phyloP scores from a whole-genome alignment of 2,888 invertebrate genomes.

The Pyrrhosoma nymphula region DNA sequence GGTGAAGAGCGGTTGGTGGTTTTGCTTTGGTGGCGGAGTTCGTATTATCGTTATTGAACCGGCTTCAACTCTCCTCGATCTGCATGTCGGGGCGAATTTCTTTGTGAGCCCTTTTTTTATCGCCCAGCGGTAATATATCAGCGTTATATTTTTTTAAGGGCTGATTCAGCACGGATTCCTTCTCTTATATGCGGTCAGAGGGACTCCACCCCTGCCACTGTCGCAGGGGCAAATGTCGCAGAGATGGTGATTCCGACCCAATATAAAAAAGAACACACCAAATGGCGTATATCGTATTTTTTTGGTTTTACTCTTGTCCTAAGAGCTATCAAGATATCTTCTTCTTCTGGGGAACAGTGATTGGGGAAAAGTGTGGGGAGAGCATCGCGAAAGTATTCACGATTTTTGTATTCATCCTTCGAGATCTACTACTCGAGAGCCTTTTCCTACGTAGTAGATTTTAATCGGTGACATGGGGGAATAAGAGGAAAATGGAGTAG shows the following conservation, averaged over 20 bases:
- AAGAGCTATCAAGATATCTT: constrained; percentile 13
- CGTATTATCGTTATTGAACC: constrained; percentile 11
- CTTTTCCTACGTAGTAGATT: not conserved
- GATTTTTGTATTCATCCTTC: not conserved
- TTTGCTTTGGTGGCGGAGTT: not conserved
- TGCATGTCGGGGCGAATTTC: not conserved
- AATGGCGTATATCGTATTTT: not conserved
- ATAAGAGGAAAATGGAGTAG: not conserved
- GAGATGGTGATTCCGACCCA: not conserved
- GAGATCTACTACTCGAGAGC: too few relatives aligned
- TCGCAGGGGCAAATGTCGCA: not conserved
- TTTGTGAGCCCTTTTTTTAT: not conserved
- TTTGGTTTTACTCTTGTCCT: not conserved
- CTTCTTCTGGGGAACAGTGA: constrained; percentile 1
- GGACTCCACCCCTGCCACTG: not conserved
- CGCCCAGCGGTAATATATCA: not conserved
- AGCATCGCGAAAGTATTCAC: not conserved
- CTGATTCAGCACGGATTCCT: not conserved
- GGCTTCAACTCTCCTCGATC: not conserved
- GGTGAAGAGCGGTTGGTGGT: not conserved
- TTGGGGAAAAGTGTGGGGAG: not conserved
- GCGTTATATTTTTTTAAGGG: not conserved
- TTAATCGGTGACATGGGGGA: not conserved
- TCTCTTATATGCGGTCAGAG: not conserved
- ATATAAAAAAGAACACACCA: not conserved